phyloP scores from a whole-genome alignment of 2,797 vertebrate species.

The Brachyrhaphis roseni region DNA sequence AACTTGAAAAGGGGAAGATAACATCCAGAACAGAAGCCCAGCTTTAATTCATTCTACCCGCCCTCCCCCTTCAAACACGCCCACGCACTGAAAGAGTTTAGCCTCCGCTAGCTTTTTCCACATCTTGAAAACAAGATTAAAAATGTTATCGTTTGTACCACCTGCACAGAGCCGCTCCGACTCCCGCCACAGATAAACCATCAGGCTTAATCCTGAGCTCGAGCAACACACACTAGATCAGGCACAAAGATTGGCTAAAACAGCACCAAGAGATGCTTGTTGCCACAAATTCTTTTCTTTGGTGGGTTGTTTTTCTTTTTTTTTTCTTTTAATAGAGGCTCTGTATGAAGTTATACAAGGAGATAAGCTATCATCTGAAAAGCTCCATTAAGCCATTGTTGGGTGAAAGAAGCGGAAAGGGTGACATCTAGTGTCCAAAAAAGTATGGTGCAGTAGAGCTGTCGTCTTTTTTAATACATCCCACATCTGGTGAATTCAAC shows the following conservation, averaged over 20 bases:
- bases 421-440: constrained; percentile 50
- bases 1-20: constrained; percentile 59
- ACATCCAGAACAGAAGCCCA: constrained; percentile 47
- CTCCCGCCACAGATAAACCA: constrained; percentile 49
- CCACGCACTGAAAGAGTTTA: constrained; percentile 26
- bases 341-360: constrained; percentile 15
- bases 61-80: constrained; percentile 6
- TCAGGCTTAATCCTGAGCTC: constrained; percentile 45
- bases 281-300: constrained; percentile 21
- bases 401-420: constrained; percentile 21
- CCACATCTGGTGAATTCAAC: neutral
- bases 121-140: constrained; percentile 67
- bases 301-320: constrained; percentile 6
- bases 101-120: constrained; percentile 45
- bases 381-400: neutral
- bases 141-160: constrained; percentile 64
- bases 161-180: constrained; percentile 50
- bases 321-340: constrained; percentile 13
- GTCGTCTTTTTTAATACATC: neutral
- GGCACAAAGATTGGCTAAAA: constrained; percentile 16
- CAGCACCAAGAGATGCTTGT: constrained; percentile 17
- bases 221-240: constrained; percentile 18
- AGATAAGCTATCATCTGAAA: neutral
- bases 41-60: constrained; percentile 46
- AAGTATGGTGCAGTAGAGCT: neutral